Evolutionary conservation across 2,797 vertebrate species (phyloP), one percentile per base, ranked within the genome.

Genomic region (Chiloscyllium punctatum): DNA sequence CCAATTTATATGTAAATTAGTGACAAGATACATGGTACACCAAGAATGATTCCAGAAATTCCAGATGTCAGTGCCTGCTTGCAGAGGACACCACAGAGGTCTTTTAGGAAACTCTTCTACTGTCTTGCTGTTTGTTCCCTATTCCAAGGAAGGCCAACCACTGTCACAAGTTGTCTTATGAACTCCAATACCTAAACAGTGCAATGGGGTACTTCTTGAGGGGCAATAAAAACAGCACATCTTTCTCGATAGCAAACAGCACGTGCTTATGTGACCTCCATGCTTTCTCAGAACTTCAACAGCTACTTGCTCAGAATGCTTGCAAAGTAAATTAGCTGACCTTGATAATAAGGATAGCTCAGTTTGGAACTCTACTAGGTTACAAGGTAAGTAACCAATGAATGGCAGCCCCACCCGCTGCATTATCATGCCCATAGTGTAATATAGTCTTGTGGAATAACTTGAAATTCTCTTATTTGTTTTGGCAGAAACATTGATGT

Each of bases 1-100:
- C 87, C 33, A 90, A 86, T 90, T 90, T 90, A 57, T 62, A 90
- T 90, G 57, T 62, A 90, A 90, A 90, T 90, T 62, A 90, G 87
- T 27, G 30, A 62, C 53, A 90, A 90, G 86, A 30, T 53, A 33
- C 53, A 90, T 62, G 57, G n/a, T 90, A 90, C 87, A 90, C 87
- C 30, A 90, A 57, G 15, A n/a, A 16, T 66, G 33, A 33, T 33
- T n/a, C 30, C 62, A 90, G 53, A 62, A 30, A 90, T 57, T 90
- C 87, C 87, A 90, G 30, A 90, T 62, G 27, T 33, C 5, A 57
- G 87, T n/a, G 87, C 30, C 30, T 90, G 15, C 62, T 66, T 90
- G 53, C 30, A n/a, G 21, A 4, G 57, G 87, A 16, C 53, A 90
- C 87, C 21, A 77, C n/a, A 30, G 53, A 90, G 11, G 53, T 53